A percentile compares a stretch with the other conserved stretches of the same genome.
phyloP scores from a whole-genome alignment of 2,113 vertebrate genomes.

The Carassius carassius region DNA sequence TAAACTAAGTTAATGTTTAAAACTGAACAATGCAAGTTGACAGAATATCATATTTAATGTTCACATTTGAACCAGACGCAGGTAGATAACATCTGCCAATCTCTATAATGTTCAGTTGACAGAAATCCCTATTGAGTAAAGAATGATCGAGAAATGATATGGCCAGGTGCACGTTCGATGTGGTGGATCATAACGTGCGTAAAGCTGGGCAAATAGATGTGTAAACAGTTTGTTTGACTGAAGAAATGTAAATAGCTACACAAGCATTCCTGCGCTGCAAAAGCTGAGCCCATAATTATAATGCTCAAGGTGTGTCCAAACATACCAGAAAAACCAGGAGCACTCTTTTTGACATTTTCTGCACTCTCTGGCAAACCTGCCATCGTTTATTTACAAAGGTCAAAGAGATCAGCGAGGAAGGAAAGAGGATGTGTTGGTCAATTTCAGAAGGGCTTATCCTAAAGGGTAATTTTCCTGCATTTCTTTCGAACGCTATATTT shows the following conservation, averaged over 20 bases:
- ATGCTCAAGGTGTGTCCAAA: conserved; percentile 73
- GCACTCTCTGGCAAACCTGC: conserved; percentile 29
- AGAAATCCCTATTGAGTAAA: conserved; percentile 1
- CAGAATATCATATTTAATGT: neutral
- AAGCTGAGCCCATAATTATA: conserved; percentile 74
- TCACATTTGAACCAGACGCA: neutral
- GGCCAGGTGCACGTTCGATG: conserved; percentile 9
- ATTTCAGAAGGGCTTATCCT: conserved; percentile 37
- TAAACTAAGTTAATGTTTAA: neutral
- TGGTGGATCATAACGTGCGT: conserved; percentile 49
- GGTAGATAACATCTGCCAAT: neutral
- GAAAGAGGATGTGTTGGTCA: conserved; percentile 48
- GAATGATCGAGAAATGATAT: conserved; percentile 19
- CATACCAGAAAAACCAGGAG: conserved; percentile 68
- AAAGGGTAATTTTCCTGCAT: conserved; percentile 22
- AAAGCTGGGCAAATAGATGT: conserved; percentile 65
- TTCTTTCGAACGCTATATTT: neutral
- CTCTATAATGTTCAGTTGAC: neutral
- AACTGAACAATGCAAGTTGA: neutral
- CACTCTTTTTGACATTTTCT: conserved; percentile 49
- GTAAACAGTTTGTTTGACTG: conserved; percentile 68
- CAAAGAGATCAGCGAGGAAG: conserved; percentile 35
- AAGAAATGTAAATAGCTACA: conserved; percentile 67
- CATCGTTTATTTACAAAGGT: conserved; percentile 33
- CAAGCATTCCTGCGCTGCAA: conserved; percentile 75